phyloP scores from a whole-genome alignment of 1,140 invertebrate genomes.

The Drosophila prosaltans region DNA sequence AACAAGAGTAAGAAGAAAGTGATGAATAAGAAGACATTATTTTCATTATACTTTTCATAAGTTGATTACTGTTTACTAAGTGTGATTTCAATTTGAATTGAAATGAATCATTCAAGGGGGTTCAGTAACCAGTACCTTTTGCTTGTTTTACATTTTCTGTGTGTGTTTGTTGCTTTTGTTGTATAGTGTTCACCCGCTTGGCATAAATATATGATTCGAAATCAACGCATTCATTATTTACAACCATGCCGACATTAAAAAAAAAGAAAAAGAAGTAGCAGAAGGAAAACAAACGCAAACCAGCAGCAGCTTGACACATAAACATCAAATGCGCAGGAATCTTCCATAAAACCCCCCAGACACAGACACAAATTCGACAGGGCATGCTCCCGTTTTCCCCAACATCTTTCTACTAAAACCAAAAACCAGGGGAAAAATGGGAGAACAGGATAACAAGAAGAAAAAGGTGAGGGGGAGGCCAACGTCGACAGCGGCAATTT shows the following conservation, averaged over 20 bases:
- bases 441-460: background rate
- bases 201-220: constrained; percentile 77
- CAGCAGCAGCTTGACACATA: constrained; percentile 75
- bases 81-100: too few species aligned
- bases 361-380: constrained; percentile 23
- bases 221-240: constrained; percentile 81
- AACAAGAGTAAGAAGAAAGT: too few species aligned
- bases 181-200: constrained; percentile 46
- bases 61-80: too few species aligned
- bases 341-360: constrained; percentile 17
- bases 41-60: too few species aligned
- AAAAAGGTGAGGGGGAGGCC: constrained; percentile 25
- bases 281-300: constrained; percentile 54
- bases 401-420: constrained; percentile 1
- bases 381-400: constrained; percentile 11
- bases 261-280: constrained; percentile 34
- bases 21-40: too few species aligned
- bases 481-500: constrained; percentile 73
- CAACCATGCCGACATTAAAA: constrained; percentile 45
- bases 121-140: too few species aligned
- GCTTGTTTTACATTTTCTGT: too few species aligned
- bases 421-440: constrained; percentile 1
- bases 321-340: constrained; percentile 74
- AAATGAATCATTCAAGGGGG: too few species aligned
- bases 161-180: constrained; percentile 29